Base-by-base conservation (phyloP, 1,140 invertebrate genomes). In the Camponotus vicinus region DNA sequence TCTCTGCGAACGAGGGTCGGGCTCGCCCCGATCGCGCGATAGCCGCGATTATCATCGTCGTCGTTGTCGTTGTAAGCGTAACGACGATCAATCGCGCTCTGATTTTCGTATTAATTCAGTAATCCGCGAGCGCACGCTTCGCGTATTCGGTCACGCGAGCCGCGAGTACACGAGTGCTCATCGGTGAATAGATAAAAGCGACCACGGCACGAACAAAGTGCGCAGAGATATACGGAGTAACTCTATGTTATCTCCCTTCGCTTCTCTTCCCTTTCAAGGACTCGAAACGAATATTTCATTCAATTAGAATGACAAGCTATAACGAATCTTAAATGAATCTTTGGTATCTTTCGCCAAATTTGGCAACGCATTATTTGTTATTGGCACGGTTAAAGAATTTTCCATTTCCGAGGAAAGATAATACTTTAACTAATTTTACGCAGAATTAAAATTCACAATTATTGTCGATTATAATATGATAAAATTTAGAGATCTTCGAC, bases 81-180 rank as follows among this genome's bases (percentile, higher is more conserved):
- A 82, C 79, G 55, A 61, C 79, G 67, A 63, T 83, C 79, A 83
- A 83, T 83, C 73, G 73, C 45, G 61, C 84, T 69, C 77, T 86
- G 84, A 86, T 86, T 86, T 86, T 80, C 52, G 49, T 86, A 80
- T 80, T 86, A 86, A 86, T 86, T 70, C 61, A 70, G 63, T 79
- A 82, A 86, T 86, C 77, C 64, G 61, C 76, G 49, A 52, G 84
- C 76, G 55, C 77, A 79, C 79, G 57, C 78, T 66, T 63, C 64
- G 55, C 77, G 45, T 83, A 45, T 32, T 75, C 42, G 79, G 79
- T 86, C 85, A 86, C 85, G 85, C 85, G 59, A 86, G 63, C 37
- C 52, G 49, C 76, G 61, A 69, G 66, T 69, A 59, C 42, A 59
- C 37, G 77, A 86, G 75, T 86, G 66, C 40, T 27, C 66, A 86